Conservation (phyloP, 2,888 invertebrate genomes). For the Poecilobothrus nobilitatus region DNA sequence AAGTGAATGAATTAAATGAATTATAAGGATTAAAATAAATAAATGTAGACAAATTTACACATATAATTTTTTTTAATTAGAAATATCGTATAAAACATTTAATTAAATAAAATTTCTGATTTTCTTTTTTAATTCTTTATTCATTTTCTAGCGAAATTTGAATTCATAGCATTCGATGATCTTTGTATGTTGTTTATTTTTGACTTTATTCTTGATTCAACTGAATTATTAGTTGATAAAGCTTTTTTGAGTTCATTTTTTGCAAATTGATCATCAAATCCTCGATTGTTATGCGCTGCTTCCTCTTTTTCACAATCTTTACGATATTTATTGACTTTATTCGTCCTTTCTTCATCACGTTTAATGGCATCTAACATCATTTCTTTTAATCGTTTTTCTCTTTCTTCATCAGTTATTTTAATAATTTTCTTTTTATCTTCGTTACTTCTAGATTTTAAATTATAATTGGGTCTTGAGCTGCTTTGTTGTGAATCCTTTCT, state of each 20-base stretch:
- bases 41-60: constrained; percentile 2
- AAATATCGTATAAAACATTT: background rate
- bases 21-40: constrained; percentile 1
- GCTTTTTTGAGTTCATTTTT: constrained; percentile 42
- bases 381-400: constrained; percentile 60
- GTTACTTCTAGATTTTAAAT: constrained; percentile 11
- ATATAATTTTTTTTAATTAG: constrained; percentile 8
- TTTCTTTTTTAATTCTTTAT: constrained; percentile 29
- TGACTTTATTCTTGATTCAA: constrained; percentile 76
- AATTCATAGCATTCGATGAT: constrained; percentile 68
- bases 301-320: constrained; percentile 50
- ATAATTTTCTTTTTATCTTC: constrained; percentile 12
- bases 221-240: constrained; percentile 55
- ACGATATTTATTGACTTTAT: constrained; percentile 55
- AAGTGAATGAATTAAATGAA: constrained; percentile 30
- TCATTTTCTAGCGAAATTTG: constrained; percentile 68
- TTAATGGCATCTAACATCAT: constrained; percentile 76
- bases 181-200: constrained; percentile 87
- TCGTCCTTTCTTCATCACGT: constrained; percentile 58
- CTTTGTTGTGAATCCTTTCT: constrained; percentile 12
- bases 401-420: constrained; percentile 54
- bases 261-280: constrained; percentile 48
- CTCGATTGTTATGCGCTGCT: constrained; percentile 40
- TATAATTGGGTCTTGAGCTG: constrained; percentile 14
- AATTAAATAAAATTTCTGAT: too few species aligned